Conservation (phyloP, 2,797 vertebrate genomes). For the Antennarius maculatus region DNA sequence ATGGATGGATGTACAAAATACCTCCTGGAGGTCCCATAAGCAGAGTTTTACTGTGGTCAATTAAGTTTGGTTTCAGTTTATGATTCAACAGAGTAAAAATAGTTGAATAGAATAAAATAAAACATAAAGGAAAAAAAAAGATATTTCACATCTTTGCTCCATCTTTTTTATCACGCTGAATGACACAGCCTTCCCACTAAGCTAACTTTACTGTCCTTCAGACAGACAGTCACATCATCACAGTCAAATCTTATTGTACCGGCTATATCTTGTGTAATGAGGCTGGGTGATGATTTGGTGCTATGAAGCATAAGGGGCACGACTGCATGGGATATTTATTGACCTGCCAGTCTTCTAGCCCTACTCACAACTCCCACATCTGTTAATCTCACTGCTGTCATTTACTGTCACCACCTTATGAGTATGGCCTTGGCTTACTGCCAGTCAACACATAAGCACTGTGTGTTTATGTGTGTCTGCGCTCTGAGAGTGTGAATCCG, state of each 20-base stretch:
- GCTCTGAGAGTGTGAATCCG: conserved; percentile 5
- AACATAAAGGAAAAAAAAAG: too few relatives aligned
- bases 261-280: conserved; percentile 36
- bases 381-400: conserved; percentile 73
- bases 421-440: conserved; percentile 66
- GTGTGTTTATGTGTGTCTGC: conserved; percentile 12
- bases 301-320: conserved; percentile 58
- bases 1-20: too few relatives aligned
- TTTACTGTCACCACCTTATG: conserved; percentile 68
- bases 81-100: too few relatives aligned
- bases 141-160: too few relatives aligned
- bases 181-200: conserved; percentile 1
- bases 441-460: conserved; percentile 45
- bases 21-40: too few relatives aligned
- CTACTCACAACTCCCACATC: conserved; percentile 63
- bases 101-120: too few relatives aligned
- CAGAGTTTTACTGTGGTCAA: too few relatives aligned
- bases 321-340: conserved; percentile 71
- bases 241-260: conserved; percentile 22
- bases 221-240: conserved; percentile 30
- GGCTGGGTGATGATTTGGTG: conserved; percentile 55
- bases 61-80: too few relatives aligned
- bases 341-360: conserved; percentile 61
- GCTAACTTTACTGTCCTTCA: conserved; percentile 30
- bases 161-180: neutral